A percentile compares a stretch with the other conserved stretches of the same genome.
Conservation (phyloP, 2,888 invertebrate genomes). For the Agriotes lineatus region DNA sequence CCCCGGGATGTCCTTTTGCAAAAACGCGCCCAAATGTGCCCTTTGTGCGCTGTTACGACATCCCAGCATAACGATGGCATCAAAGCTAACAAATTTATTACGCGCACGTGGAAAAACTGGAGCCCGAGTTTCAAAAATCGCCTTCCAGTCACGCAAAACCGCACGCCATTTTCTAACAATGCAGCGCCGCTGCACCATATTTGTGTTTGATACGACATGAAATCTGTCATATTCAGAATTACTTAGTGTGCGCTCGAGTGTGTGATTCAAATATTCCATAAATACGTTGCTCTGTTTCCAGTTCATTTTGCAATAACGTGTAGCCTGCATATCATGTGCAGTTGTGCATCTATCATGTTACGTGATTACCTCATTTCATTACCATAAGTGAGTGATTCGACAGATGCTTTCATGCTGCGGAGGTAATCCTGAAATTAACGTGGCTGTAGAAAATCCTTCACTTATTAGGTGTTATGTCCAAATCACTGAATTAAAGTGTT, state of each 20-base stretch:
- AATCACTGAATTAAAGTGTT: no score
- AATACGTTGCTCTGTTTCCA: conserved; percentile 52
- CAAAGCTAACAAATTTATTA: no score
- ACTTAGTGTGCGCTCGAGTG: conserved; percentile 48
- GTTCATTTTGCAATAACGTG: conserved; percentile 52
- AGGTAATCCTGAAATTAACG: not conserved
- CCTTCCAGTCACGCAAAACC: not conserved
- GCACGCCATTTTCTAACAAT: conserved; percentile 11
- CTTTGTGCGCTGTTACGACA: not conserved
- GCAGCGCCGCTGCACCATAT: conserved; percentile 16
- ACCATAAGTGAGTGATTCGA: conserved; percentile 31
- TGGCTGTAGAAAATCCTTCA: no score
- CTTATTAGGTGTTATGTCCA: no score
- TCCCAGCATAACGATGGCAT: no score
- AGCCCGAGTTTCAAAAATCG: no score
- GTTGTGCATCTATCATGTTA: conserved; percentile 51
- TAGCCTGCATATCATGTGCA: conserved; percentile 49
- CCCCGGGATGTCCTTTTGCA: no score
- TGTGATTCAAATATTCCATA: conserved; percentile 55
- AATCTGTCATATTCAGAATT: conserved; percentile 46
- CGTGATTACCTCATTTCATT: conserved; percentile 38
- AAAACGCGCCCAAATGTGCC: no score
- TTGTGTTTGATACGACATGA: conserved; percentile 31
- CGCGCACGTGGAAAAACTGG: no score
- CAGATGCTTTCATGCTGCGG: conserved; percentile 30